A percentile compares a stretch with the other conserved stretches of the same genome.
These are phyloP conservation scores for Andrena praecox DNA, from an alignment of 2,888 invertebrate species.

Conservation along the genomic window DNA sequence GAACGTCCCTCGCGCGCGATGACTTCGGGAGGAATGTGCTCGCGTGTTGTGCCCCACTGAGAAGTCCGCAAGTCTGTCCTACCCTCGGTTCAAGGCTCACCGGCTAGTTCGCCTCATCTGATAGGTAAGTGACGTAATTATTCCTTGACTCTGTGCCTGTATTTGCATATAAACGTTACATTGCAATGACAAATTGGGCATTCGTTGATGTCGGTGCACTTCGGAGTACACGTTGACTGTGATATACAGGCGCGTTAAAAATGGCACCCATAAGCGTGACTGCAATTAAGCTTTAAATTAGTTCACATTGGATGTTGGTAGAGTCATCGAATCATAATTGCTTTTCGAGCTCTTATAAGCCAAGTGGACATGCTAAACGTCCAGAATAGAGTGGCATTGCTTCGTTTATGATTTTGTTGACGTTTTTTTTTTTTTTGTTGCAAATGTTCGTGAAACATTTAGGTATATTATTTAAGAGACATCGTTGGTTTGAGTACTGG, in stretches of 20 bases:
- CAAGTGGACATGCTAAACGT: too few species aligned
- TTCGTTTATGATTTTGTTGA: background rate
- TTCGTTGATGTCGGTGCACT: background rate
- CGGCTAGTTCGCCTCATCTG: conserved; percentile 21
- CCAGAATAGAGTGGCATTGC: background rate
- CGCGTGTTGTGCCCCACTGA: conserved; percentile 55
- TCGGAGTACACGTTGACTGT: background rate
- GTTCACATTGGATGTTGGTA: too few species aligned
- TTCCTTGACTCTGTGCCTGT: background rate
- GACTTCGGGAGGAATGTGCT: conserved; percentile 38
- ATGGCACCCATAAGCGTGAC: background rate
- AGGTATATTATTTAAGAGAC: background rate
- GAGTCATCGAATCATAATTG: too few species aligned
- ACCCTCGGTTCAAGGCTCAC: conserved; percentile 7
- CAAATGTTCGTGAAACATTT: background rate
- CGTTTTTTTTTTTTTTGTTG: background rate
- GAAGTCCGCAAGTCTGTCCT: conserved; percentile 14
- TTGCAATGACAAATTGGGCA: background rate
- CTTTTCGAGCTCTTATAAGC: too few species aligned
- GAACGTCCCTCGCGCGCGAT: conserved; percentile 27
- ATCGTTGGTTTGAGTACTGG: background rate
- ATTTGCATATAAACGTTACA: background rate
- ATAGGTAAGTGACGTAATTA: conserved; percentile 25
- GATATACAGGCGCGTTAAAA: background rate
- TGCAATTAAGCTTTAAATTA: background rate